A percentile compares a stretch with the other conserved stretches of the same genome.
Conservation (phyloP, 1,140 invertebrate species). For the Bombus pyrosoma region DNA sequence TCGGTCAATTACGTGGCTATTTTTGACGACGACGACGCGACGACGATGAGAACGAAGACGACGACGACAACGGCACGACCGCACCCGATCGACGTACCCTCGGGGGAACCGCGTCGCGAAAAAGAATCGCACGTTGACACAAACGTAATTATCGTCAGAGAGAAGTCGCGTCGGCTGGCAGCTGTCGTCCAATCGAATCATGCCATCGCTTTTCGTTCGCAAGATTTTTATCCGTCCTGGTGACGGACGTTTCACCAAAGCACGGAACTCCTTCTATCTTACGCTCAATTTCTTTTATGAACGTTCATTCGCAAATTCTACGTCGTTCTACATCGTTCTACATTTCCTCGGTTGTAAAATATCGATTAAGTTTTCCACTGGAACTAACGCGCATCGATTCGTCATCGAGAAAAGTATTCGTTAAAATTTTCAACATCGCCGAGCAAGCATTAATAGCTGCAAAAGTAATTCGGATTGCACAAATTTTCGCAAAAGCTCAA, state of each 20-base stretch:
- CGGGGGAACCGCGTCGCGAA: slow-evolving; percentile 33
- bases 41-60: not conserved
- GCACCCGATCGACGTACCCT: slow-evolving; percentile 9
- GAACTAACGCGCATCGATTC: not conserved
- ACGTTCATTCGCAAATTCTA: not conserved
- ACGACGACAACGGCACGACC: not conserved
- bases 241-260: slow-evolving; percentile 27
- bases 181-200: slow-evolving; percentile 61
- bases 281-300: not conserved
- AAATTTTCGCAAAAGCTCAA: not conserved
- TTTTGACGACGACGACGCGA: slow-evolving; percentile 16
- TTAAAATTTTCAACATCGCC: not conserved
- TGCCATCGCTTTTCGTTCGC: slow-evolving; percentile 36
- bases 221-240: slow-evolving; percentile 20
- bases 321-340: too few relatives aligned
- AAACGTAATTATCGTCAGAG: slow-evolving; percentile 54
- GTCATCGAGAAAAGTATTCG: not conserved
- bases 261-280: not conserved
- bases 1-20: slow-evolving; percentile 22
- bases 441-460: not conserved
- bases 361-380: not conserved
- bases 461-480: too few relatives aligned
- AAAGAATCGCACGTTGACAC: slow-evolving; percentile 56
- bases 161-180: slow-evolving; percentile 48
- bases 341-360: not conserved